Conservation (phyloP, 2,797 vertebrate genomes). For the Schizopygopsis pylzovi region DNA sequence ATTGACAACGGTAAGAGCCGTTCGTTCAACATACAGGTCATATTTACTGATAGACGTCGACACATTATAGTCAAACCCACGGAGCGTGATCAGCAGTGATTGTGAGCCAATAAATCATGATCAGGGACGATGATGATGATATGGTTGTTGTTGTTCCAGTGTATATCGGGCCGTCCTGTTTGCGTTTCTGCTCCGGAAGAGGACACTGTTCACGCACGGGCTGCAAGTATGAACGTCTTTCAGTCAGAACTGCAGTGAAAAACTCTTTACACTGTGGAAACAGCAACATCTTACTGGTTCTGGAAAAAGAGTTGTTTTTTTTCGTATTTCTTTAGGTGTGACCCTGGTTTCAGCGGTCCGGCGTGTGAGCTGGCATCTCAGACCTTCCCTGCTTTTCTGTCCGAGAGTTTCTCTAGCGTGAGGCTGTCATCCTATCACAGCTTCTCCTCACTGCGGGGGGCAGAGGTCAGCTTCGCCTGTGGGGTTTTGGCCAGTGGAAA, state of each 20-base stretch:
- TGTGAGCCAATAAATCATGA: neutral
- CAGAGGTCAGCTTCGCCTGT: constrained; percentile 96
- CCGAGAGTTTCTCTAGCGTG: constrained; percentile 91
- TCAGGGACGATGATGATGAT: neutral
- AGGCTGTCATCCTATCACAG: constrained; percentile 97
- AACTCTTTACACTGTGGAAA: neutral
- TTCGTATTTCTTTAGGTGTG: constrained; percentile 81
- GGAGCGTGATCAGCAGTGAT: neutral
- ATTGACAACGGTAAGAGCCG: constrained; percentile 78
- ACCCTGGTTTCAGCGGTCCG: constrained; percentile 94
- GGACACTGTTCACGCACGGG: constrained; percentile 95
- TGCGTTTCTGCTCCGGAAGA: constrained; percentile 95
- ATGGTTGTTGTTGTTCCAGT: constrained; percentile 75
- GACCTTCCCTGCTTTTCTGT: constrained; percentile 94
- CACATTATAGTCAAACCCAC: neutral
- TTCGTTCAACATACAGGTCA: neutral
- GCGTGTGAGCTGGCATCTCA: constrained; percentile 95
- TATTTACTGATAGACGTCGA: neutral
- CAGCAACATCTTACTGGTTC: neutral
- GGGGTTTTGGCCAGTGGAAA: constrained; percentile 98
- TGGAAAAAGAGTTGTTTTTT: neutral
- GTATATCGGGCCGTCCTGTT: constrained; percentile 94
- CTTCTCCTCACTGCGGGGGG: constrained; percentile 95
- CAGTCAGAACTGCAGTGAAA: neutral
- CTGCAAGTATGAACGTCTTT: constrained; percentile 88